These are phyloP conservation scores for Odiellus spinosus DNA, from an alignment of 2,888 invertebrate species.

Conservation along the genomic window DNA sequence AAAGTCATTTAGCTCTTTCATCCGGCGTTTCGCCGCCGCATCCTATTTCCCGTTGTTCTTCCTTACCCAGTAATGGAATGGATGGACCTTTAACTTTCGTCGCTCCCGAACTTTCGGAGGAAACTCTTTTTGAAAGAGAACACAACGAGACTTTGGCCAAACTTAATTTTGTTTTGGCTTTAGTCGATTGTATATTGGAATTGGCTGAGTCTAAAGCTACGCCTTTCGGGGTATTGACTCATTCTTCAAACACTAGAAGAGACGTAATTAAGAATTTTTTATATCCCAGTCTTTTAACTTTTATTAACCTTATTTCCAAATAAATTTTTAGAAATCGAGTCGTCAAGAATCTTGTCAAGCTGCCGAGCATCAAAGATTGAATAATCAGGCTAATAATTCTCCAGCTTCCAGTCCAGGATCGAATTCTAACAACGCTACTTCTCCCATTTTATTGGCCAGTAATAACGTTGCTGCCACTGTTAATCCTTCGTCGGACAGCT, in stretches of 20 bases:
- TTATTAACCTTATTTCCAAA: too few species aligned
- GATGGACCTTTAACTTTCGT: neutral
- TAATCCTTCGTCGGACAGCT: constrained; percentile 22
- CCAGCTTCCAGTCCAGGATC: too few species aligned
- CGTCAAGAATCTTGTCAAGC: too few species aligned
- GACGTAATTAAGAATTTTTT: too few species aligned
- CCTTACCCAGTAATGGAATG: neutral
- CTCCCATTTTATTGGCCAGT: too few species aligned
- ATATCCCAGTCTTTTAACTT: too few species aligned
- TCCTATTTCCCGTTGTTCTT: constrained; percentile 26
- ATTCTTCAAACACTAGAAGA: constrained; percentile 35
- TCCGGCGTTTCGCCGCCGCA: constrained; percentile 25
- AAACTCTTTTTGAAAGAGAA: constrained; percentile 40
- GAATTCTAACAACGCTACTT: too few species aligned
- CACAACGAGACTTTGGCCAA: constrained; percentile 95
- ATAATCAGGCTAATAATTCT: too few species aligned
- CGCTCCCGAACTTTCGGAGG: neutral
- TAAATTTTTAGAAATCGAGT: too few species aligned
- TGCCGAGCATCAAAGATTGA: too few species aligned
- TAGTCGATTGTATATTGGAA: constrained; percentile 46
- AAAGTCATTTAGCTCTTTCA: neutral
- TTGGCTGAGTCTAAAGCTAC: neutral
- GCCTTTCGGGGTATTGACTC: neutral
- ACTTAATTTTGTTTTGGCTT: constrained; percentile 85
- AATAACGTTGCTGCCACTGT: too few species aligned